A percentile compares a stretch with the other conserved stretches of the same genome.
phyloP scores from a whole-genome alignment of 1,140 invertebrate species.

The Cecropterus lyciades region DNA sequence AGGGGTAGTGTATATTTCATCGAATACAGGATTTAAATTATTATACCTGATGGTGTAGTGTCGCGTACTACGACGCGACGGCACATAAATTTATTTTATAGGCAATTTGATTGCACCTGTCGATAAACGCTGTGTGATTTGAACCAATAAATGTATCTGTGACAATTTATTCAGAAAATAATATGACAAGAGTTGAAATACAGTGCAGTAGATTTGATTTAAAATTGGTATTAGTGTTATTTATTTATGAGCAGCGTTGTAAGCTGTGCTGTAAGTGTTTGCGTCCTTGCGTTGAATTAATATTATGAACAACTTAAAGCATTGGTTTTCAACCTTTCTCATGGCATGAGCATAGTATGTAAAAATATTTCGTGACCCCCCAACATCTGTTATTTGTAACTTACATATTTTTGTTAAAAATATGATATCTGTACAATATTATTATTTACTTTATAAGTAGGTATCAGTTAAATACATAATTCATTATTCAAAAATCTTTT shows the following conservation, averaged over 20 bases:
- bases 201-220: conserved; percentile 25
- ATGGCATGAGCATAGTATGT: too few species aligned
- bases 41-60: conserved; percentile 14
- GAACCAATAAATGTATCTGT: conserved; percentile 35
- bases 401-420: too few species aligned
- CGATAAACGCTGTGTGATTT: conserved; percentile 32
- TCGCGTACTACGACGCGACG: neutral
- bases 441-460: too few species aligned
- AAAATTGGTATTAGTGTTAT: conserved; percentile 13
- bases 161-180: conserved; percentile 35
- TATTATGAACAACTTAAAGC: too few species aligned
- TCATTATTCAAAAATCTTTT: too few species aligned
- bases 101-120: conserved; percentile 33
- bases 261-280: neutral
- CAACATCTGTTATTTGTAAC: too few species aligned
- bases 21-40: conserved; percentile 12
- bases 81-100: conserved; percentile 28
- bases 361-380: too few species aligned
- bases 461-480: too few species aligned
- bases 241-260: conserved; percentile 18
- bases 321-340: too few species aligned
- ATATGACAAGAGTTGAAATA: conserved; percentile 36
- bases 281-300: neutral
- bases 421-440: too few species aligned
- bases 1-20: too few species aligned